Percentiles rank a stretch among this genome's conserved stretches.
These are phyloP conservation scores for Brachionus koreanus DNA, from an alignment of 1,140 invertebrate genomes.

Conservation along the genomic window DNA sequence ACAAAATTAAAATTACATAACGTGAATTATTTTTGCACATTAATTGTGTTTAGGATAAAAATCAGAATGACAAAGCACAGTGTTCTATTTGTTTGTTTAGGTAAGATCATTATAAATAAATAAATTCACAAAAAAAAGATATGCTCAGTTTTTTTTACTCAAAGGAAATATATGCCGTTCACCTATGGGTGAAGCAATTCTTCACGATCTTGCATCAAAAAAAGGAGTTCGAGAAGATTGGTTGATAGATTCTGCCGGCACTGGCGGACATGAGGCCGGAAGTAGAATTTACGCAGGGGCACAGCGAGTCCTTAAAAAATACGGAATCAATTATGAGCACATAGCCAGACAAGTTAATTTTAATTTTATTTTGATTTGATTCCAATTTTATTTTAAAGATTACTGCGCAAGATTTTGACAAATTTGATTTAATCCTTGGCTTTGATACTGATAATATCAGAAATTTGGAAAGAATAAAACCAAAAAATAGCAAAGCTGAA, in stretches of 20 bases:
- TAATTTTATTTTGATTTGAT: background rate
- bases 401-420: constrained; percentile 17
- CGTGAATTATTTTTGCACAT: background rate
- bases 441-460: constrained; percentile 34
- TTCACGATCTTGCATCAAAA: constrained; percentile 35
- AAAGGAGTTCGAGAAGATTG: constrained; percentile 33
- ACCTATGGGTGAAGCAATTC: constrained; percentile 42
- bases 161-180: constrained; percentile 43
- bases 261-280: constrained; percentile 24
- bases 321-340: constrained; percentile 28
- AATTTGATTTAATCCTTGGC: constrained; percentile 36
- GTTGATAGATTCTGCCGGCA: constrained; percentile 35
- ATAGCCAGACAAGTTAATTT: constrained; percentile 23
- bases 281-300: background rate
- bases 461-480: constrained; percentile 43
- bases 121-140: background rate
- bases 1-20: constrained; percentile 28
- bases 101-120: background rate
- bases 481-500: constrained; percentile 37
- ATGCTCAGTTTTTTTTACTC: background rate
- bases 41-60: background rate
- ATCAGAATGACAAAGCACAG: constrained; percentile 36
- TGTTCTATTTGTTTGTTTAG: constrained; percentile 42
- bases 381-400: constrained; percentile 3
- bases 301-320: background rate